Evolutionary conservation across 2,888 invertebrate species (phyloP).

Genomic region (Aproaerema taeniolella): DNA sequence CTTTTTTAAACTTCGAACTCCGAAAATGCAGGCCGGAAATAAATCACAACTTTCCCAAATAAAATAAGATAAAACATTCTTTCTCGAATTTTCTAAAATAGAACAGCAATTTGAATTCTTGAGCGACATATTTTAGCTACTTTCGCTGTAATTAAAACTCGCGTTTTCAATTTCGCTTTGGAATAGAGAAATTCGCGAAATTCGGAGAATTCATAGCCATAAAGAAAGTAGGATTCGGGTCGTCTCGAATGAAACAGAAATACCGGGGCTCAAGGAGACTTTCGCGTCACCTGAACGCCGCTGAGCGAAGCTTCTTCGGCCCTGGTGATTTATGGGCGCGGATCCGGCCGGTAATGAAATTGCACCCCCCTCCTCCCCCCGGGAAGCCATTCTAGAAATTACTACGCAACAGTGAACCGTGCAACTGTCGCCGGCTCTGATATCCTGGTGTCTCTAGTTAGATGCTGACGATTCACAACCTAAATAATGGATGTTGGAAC

Average conservation of each 20-base stretch:
- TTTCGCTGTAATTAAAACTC: too few relatives aligned
- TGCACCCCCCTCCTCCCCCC: constrained; percentile 64
- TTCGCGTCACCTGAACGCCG: constrained; percentile 77
- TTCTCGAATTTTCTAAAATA: constrained; percentile 15
- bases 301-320: constrained; percentile 73
- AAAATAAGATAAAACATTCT: constrained; percentile 14
- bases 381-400: constrained; percentile 72
- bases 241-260: constrained; percentile 62
- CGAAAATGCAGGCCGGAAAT: constrained; percentile 31
- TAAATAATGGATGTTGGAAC: too few relatives aligned
- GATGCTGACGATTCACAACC: too few relatives aligned
- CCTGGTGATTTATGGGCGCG: constrained; percentile 76
- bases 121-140: constrained; percentile 6
- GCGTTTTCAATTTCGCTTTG: too few relatives aligned
- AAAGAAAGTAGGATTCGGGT: constrained; percentile 66
- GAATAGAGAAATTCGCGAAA: constrained; percentile 54
- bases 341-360: constrained; percentile 78
- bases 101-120: not conserved
- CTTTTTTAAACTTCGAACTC: constrained; percentile 58
- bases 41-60: constrained; percentile 32
- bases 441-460: constrained; percentile 27
- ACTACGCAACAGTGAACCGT: constrained; percentile 68
- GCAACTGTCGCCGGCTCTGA: constrained; percentile 48
- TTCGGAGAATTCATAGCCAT: constrained; percentile 63
- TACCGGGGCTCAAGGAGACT: constrained; percentile 65